Conservation (phyloP, 2,888 invertebrate species). For the Diplolepis rosae region DNA sequence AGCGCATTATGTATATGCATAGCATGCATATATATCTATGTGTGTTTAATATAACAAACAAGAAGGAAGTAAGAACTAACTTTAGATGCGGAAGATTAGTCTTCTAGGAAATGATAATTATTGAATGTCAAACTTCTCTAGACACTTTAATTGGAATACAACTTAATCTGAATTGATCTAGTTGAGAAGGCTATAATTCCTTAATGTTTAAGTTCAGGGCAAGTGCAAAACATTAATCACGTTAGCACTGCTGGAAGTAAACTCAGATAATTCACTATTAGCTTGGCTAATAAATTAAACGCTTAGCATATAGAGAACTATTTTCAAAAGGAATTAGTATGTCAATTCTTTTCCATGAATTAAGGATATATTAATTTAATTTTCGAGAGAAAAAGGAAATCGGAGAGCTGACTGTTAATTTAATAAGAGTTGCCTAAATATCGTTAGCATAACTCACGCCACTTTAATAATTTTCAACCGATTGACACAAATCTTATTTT, state of each 20-base stretch:
- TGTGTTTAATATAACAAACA: too few relatives aligned
- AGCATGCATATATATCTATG: too few relatives aligned
- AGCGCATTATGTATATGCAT: too few relatives aligned
- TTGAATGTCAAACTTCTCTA: not conserved
- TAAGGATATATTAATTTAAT: too few relatives aligned
- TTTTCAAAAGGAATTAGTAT: not conserved
- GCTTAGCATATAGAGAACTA: not conserved
- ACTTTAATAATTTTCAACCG: too few relatives aligned
- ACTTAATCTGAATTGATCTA: constrained; percentile 9
- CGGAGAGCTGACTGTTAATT: too few relatives aligned
- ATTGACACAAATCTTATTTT: too few relatives aligned
- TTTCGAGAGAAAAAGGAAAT: too few relatives aligned
- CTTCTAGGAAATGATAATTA: not conserved
- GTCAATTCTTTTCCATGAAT: not conserved
- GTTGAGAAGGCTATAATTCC: not conserved
- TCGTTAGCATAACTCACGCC: too few relatives aligned
- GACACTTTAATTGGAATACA: not conserved
- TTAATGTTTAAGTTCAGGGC: not conserved
- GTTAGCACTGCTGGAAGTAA: not conserved
- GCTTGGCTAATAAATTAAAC: constrained; percentile 2
- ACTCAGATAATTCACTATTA: constrained; percentile 19
- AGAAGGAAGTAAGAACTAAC: too few relatives aligned
- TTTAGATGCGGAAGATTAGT: not conserved
- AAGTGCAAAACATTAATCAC: constrained; percentile 17
- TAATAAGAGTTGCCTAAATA: too few relatives aligned